phyloP scores from a whole-genome alignment of 2,888 invertebrate species.

The Serripes groenlandicus region DNA sequence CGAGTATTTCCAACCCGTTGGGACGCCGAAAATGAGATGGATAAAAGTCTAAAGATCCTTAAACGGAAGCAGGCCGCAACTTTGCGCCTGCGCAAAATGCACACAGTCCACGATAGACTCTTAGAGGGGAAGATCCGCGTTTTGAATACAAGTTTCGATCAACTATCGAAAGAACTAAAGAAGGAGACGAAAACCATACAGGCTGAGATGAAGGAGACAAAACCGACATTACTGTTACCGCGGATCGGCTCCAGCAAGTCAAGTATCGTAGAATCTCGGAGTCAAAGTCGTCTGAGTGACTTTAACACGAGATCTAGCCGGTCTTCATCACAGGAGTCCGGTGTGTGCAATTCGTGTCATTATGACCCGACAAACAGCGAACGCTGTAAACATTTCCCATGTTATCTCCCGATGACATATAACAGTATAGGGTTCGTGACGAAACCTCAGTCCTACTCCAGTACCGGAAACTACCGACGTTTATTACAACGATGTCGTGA shows the following conservation, averaged over 20 bases:
- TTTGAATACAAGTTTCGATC: slow-evolving; percentile 55
- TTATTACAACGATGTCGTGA: slow-evolving; percentile 62
- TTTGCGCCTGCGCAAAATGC: slow-evolving; percentile 66
- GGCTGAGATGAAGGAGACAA: slow-evolving; percentile 58
- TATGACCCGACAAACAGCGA: slow-evolving; percentile 58
- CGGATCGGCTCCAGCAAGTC: slow-evolving; percentile 53
- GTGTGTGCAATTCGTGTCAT: slow-evolving; percentile 57
- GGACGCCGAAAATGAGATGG: slow-evolving; percentile 66
- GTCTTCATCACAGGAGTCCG: slow-evolving; percentile 9
- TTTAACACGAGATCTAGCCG: slow-evolving; percentile 23
- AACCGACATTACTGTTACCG: slow-evolving; percentile 15
- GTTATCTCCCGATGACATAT: slow-evolving; percentile 74
- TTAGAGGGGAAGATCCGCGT: slow-evolving; percentile 58
- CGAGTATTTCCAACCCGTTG: slow-evolving; percentile 43
- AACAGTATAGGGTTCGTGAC: slow-evolving; percentile 68
- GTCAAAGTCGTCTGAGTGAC: slow-evolving; percentile 46
- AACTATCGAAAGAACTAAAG: slow-evolving; percentile 56
- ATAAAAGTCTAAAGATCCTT: slow-evolving; percentile 61
- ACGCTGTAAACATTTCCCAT: slow-evolving; percentile 76
- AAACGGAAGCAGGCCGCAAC: slow-evolving; percentile 66
- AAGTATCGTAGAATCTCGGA: slow-evolving; percentile 50
- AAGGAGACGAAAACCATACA: slow-evolving; percentile 65
- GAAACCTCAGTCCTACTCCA: slow-evolving; percentile 65
- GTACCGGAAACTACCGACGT: slow-evolving; percentile 68
- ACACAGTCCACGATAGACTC: slow-evolving; percentile 63